A percentile compares a stretch with the other conserved stretches of the same genome.
phyloP scores from a whole-genome alignment of 2,113 vertebrate genomes.

The Cyanoramphus novaezelandiae region DNA sequence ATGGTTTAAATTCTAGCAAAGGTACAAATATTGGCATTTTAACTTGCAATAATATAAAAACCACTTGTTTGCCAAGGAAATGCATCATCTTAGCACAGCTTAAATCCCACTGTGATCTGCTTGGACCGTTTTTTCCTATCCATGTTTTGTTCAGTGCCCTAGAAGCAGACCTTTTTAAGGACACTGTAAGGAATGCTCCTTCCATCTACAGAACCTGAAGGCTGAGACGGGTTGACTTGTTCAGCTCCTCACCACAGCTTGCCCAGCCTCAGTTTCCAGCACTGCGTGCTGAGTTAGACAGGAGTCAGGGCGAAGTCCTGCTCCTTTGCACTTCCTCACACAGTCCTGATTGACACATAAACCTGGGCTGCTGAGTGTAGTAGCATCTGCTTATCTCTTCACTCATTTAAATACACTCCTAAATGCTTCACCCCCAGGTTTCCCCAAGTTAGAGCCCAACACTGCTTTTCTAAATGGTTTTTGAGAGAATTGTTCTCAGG shows the following conservation, averaged over 20 bases:
- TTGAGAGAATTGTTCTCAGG: neutral
- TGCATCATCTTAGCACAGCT: neutral
- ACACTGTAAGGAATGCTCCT: neutral
- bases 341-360: neutral
- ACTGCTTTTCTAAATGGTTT: neutral
- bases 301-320: neutral
- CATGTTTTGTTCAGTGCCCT: neutral
- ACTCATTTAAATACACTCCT: neutral
- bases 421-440: neutral
- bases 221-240: neutral
- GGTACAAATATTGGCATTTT: neutral
- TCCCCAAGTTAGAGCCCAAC: neutral
- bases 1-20: neutral
- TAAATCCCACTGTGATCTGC: neutral
- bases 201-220: neutral
- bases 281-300: rapidly evolving
- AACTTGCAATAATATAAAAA: neutral
- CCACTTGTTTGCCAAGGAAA: neutral
- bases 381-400: neutral
- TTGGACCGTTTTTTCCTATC: neutral
- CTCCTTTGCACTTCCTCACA: neutral
- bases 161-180: neutral
- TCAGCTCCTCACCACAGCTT: neutral
- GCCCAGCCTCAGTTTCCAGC: neutral
- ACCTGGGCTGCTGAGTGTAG: neutral